Conservation (phyloP, 2,113 vertebrate genomes). For the Lota lota region DNA sequence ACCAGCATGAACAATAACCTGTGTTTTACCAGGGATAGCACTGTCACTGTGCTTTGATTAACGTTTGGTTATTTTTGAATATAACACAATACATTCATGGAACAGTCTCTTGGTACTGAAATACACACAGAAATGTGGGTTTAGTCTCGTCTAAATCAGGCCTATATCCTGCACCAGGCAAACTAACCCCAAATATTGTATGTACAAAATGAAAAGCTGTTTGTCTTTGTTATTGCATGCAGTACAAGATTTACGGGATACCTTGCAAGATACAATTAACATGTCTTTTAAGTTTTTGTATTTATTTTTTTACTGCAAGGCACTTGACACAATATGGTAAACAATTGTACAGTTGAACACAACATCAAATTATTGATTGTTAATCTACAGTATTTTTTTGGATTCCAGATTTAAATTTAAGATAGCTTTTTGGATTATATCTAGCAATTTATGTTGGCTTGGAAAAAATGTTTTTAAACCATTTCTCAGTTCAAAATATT, state of each 20-base stretch:
- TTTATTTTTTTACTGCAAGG: conserved; percentile 39
- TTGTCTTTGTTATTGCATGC: conserved; percentile 68
- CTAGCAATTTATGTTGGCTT: too few relatives aligned
- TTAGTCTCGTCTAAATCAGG: conserved; percentile 32
- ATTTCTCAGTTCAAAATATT: not conserved
- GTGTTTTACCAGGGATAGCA: too few relatives aligned
- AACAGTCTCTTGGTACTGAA: not conserved
- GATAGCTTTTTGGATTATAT: too few relatives aligned
- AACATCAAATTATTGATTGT: not conserved
- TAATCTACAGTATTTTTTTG: not conserved
- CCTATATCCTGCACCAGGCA: conserved; percentile 36
- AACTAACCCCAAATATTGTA: conserved; percentile 52
- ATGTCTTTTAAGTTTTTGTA: conserved; percentile 17
- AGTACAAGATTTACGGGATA: conserved; percentile 51
- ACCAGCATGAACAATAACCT: too few relatives aligned
- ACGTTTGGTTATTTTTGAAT: not conserved
- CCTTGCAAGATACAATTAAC: conserved; percentile 15
- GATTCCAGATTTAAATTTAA: too few relatives aligned
- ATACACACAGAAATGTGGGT: not conserved
- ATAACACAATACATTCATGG: conserved; percentile 23
- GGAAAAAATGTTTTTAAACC: too few relatives aligned
- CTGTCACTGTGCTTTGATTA: too few relatives aligned
- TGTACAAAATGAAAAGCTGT: conserved; percentile 69
- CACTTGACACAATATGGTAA: conserved; percentile 40
- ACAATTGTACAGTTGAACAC: not conserved